phyloP scores from a whole-genome alignment of 2,797 vertebrate genomes.

The Potorous gilbertii region DNA sequence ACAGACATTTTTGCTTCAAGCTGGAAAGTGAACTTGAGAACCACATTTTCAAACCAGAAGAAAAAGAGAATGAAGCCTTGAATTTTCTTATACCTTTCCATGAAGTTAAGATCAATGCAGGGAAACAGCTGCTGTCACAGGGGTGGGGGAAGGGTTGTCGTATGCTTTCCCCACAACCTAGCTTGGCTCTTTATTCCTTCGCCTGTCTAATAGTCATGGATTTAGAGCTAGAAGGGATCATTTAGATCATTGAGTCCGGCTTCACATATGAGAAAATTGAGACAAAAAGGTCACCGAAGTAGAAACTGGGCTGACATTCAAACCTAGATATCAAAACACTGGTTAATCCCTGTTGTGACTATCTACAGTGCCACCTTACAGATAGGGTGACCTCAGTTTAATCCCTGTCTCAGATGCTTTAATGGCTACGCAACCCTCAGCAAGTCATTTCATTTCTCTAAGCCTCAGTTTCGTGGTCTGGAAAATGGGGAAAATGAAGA shows the following conservation, averaged over 20 bases:
- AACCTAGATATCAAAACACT: neutral
- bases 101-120: slow-evolving; percentile 30
- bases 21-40: slow-evolving; percentile 43
- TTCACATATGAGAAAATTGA: neutral
- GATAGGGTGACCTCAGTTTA: neutral
- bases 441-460: neutral
- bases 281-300: neutral
- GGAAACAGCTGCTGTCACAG: neutral
- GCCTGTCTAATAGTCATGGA: neutral
- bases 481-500: neutral
- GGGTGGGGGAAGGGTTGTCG: too few relatives aligned
- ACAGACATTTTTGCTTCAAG: slow-evolving; percentile 36
- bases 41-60: slow-evolving; percentile 65
- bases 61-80: slow-evolving; percentile 40
- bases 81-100: slow-evolving; percentile 12
- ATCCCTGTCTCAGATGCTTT: neutral
- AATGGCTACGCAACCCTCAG: neutral
- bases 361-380: neutral
- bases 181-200: neutral
- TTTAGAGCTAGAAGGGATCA: neutral
- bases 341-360: neutral
- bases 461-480: neutral
- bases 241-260: neutral
- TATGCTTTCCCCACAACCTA: neutral
- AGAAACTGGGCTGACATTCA: neutral